Percentiles rank a stretch among this genome's conserved stretches.
These are phyloP conservation scores for Scomberomorus guttatus DNA, from an alignment of 2,797 vertebrate species.

Conservation along the genomic window DNA sequence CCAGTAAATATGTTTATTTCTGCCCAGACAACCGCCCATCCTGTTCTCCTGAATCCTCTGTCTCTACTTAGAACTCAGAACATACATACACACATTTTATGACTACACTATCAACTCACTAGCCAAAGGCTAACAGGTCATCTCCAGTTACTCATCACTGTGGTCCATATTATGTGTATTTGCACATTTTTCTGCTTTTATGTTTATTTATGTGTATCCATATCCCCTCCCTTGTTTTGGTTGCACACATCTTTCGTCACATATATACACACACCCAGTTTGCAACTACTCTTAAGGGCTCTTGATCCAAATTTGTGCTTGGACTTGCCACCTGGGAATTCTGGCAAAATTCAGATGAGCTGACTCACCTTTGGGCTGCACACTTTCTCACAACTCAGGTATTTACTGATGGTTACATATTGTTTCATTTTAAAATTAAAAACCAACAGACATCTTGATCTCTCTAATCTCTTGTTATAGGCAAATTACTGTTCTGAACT, in stretches of 20 bases:
- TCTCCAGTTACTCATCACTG: constrained; percentile 12
- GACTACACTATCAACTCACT: constrained; percentile 1
- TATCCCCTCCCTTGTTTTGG: constrained; percentile 14
- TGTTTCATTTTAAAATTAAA: constrained; percentile 12
- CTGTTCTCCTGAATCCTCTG: constrained; percentile 42
- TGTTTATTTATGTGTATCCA: neutral
- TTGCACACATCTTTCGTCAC: constrained; percentile 7
- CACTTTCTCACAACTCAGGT: constrained; percentile 12
- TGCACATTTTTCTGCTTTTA: constrained; percentile 10
- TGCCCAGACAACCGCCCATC: constrained; percentile 61
- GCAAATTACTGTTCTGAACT: neutral
- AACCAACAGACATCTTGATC: neutral
- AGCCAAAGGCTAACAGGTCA: constrained; percentile 23
- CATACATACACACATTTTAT: neutral
- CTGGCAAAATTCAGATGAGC: constrained; percentile 33
- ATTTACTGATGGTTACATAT: constrained; percentile 1
- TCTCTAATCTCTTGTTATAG: no score
- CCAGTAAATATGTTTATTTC: constrained; percentile 55
- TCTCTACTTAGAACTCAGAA: neutral
- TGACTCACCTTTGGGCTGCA: constrained; percentile 45
- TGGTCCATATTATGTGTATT: neutral
- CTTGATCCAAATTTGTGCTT: constrained; percentile 5
- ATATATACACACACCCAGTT: constrained; percentile 3
- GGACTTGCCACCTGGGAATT: constrained; percentile 9
- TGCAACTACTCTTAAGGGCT: neutral